Base-by-base conservation (phyloP, 2,113 vertebrate genomes). In the Labrus mixtus region DNA sequence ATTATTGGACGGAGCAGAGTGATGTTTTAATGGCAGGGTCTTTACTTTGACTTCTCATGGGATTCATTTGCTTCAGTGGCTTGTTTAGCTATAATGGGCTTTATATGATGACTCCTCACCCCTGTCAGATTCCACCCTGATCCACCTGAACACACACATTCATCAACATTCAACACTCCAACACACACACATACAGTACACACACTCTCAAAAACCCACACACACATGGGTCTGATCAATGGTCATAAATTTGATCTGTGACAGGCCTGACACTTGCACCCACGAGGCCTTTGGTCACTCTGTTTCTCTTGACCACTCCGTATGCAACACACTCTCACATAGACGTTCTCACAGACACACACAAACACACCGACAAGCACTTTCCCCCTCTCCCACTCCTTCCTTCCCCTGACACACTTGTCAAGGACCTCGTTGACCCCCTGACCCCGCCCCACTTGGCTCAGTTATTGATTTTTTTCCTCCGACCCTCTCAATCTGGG, bases 381-480 rank as follows among this genome's bases (percentile, higher is more conserved):
- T 71, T 68, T 39, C 25, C 50, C 89, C 87, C 85, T 72, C 89
- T 91, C 89, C 88, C 91, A 75, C 88, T 90, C 78, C 90, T 90
- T 91, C 93, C 94, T 94, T 94, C 93, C 88, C 93, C 93, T 93
- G 95, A 95, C 94, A 95, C 93, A 93, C 96, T 96, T 95, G 94
- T 96, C 95, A 96, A 95, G 94, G 94, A 95, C 95, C 96, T 96
- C 89, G 93, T 95, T 96, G 95, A 96, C 95, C 96, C 96, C 94
- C 84, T 95, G 94, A 96, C 95, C 96, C 91, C 70, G 74, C 72
- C 88, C 88, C 94, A 93, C 95, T 95, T 89, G 95, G 91, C 90
- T 83, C 91, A 51, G 79, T 85, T 96, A 95, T 97, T 95, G 95
- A 96, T 97, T 96, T 94, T 94, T 48, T 86, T 87, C 90, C 90